A percentile compares a stretch with the other conserved stretches of the same genome.
These are phyloP conservation scores for Trissoscelio sp. DNA, from an alignment of 2,888 invertebrate species.

Conservation along the genomic window DNA sequence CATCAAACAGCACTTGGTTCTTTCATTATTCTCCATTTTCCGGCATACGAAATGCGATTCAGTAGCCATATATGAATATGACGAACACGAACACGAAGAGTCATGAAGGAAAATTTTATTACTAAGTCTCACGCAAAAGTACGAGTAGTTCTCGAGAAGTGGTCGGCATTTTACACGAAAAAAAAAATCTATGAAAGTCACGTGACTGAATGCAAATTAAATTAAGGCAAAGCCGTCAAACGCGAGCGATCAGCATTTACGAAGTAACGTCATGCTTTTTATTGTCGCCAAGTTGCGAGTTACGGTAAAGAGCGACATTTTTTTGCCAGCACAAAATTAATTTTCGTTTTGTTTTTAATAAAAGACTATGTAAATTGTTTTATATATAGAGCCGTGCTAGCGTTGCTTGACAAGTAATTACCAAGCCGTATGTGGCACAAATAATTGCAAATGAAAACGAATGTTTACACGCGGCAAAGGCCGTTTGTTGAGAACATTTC, in stretches of 20 bases:
- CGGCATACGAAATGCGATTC: conserved; percentile 43
- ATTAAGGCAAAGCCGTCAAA: conserved; percentile 50
- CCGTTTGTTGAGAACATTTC: conserved; percentile 22
- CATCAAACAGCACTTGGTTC: conserved; percentile 39
- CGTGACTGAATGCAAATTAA: conserved; percentile 62
- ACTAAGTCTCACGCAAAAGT: conserved; percentile 62
- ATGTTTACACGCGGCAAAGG: conserved; percentile 31
- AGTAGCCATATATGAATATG: conserved; percentile 60
- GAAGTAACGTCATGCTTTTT: conserved; percentile 34
- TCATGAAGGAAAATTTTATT: conserved; percentile 59
- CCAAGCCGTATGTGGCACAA: conserved; percentile 34
- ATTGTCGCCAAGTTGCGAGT: conserved; percentile 4
- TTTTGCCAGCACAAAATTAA: not conserved
- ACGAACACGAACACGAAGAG: conserved; percentile 58
- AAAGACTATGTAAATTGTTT: conserved; percentile 22
- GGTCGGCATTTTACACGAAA: conserved; percentile 46
- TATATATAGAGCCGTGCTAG: not conserved
- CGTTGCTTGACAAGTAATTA: conserved; percentile 35
- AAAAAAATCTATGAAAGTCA: conserved; percentile 54
- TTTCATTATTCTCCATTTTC: conserved; percentile 45
- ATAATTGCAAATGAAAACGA: conserved; percentile 53
- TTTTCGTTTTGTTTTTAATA: conserved; percentile 24
- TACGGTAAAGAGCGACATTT: conserved; percentile 6
- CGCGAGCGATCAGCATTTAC: conserved; percentile 26
- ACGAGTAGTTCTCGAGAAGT: conserved; percentile 55